Evolutionary conservation across 1,140 invertebrate genomes (phyloP).

Genomic region (Vollenhovia emeryi): DNA sequence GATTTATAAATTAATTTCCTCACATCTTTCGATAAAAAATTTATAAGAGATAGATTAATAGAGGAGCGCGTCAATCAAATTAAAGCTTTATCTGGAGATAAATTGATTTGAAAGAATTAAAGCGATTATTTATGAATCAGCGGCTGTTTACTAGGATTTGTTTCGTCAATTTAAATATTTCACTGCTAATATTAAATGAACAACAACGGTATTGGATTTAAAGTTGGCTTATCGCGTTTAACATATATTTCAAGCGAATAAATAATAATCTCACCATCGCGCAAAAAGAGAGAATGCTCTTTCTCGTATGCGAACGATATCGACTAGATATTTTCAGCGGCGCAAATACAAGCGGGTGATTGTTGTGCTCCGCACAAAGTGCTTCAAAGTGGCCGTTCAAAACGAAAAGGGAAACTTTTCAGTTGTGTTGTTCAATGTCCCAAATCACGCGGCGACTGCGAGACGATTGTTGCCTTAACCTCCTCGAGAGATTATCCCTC

Average conservation of each 20-base stretch:
- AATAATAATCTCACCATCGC: slow-evolving; percentile 7
- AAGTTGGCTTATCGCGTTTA: neutral
- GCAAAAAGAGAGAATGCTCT: neutral
- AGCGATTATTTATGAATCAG: neutral
- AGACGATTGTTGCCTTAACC: slow-evolving; percentile 6
- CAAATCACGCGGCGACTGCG: neutral
- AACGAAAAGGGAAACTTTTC: slow-evolving; percentile 33
- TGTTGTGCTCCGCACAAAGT: slow-evolving; percentile 17
- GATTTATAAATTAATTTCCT: neutral
- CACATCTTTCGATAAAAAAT: neutral
- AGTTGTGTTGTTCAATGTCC: slow-evolving; percentile 9
- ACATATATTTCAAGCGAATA: neutral
- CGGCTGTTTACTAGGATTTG: neutral
- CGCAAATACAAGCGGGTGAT: slow-evolving; percentile 21
- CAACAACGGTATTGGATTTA: neutral
- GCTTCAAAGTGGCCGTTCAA: slow-evolving; percentile 39
- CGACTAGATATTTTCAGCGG: slow-evolving; percentile 25
- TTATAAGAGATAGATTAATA: neutral
- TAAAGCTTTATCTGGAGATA: neutral
- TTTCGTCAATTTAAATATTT: neutral
- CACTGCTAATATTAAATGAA: neutral
- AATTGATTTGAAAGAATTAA: neutral
- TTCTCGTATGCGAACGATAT: slow-evolving; percentile 2
- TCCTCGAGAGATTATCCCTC: neutral
- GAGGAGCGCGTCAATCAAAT: neutral